A percentile compares a stretch with the other conserved stretches of the same genome.
phyloP scores from a whole-genome alignment of 2,113 vertebrate species.

The Ptyas mucosa region DNA sequence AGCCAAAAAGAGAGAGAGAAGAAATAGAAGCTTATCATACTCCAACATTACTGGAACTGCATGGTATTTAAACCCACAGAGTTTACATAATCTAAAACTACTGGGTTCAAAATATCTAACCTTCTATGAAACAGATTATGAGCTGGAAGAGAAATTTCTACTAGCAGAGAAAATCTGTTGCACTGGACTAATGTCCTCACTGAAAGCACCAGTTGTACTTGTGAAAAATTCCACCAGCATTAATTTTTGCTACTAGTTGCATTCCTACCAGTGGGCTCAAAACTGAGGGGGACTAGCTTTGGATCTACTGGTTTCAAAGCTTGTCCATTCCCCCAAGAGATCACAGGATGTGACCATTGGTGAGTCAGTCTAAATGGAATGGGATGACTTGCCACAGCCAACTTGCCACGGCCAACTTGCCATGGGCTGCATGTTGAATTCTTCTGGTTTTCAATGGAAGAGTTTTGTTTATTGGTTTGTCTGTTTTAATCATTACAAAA shows the following conservation, averaged over 20 bases:
- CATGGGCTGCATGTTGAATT: neutral
- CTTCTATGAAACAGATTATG: neutral
- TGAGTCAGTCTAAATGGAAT: neutral
- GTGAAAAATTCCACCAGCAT: neutral
- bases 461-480: neutral
- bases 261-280: neutral
- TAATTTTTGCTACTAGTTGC: neutral
- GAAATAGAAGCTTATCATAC: neutral
- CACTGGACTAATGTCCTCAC: neutral
- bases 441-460: neutral
- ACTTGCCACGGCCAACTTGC: neutral
- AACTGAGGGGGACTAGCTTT: neutral
- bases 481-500: neutral
- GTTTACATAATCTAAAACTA: neutral
- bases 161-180: neutral
- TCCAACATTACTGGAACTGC: constrained; percentile 29
- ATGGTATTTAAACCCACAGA: constrained; percentile 41
- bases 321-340: neutral
- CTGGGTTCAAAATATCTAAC: neutral
- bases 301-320: neutral
- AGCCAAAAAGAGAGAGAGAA: neutral
- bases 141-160: neutral
- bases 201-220: neutral
- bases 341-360: neutral
- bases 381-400: neutral